Percentiles rank a stretch among this genome's conserved stretches.
Evolutionary conservation across 2,113 vertebrate genomes (phyloP).

Genomic region (Mormyrus iriodes): DNA sequence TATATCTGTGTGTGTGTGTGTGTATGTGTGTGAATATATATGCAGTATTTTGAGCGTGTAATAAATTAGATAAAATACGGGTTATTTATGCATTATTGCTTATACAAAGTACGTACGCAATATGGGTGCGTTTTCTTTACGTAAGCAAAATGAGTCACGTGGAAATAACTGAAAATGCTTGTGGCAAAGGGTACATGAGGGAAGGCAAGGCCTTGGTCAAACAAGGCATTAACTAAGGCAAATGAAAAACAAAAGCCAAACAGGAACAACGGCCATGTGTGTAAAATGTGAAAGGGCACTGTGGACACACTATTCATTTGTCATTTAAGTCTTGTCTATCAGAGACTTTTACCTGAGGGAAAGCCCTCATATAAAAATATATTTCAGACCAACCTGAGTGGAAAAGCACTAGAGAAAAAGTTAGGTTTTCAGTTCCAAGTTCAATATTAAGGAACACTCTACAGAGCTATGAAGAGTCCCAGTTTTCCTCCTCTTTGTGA

Average conservation of each 20-base stretch:
- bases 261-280: neutral
- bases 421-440: slow-evolving; percentile 20
- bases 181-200: neutral
- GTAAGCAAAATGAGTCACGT: neutral
- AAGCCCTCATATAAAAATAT: neutral
- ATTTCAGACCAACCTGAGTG: neutral
- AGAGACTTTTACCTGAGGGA: neutral
- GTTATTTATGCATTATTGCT: neutral
- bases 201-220: neutral
- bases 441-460: neutral
- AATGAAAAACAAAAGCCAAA: neutral
- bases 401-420: slow-evolving; percentile 20
- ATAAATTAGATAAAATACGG: too few species aligned
- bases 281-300: neutral
- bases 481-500: neutral
- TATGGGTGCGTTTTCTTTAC: neutral
- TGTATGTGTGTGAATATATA: too few species aligned
- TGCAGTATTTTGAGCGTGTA: too few species aligned
- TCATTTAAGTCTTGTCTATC: neutral
- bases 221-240: too few species aligned
- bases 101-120: neutral
- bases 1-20: too few species aligned
- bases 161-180: neutral
- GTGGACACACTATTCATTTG: neutral
- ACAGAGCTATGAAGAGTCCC: neutral